phyloP scores from a whole-genome alignment of 2,888 invertebrate genomes.

The Candidula unifasciata region DNA sequence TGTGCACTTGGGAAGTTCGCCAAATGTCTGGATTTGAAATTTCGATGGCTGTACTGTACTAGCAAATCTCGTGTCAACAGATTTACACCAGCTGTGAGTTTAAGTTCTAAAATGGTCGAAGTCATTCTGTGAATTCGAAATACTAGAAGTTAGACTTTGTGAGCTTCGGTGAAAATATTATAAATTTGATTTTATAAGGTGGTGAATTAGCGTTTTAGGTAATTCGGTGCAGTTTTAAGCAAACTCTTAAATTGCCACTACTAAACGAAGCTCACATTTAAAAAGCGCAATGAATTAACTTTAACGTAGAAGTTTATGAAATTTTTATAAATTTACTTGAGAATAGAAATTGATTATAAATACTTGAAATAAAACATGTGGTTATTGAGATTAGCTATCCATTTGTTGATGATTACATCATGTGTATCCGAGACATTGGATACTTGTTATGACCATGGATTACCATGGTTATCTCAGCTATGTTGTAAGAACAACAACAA shows the following conservation, averaged over 20 bases:
- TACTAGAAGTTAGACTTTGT: not conserved
- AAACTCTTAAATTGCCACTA: too few relatives aligned
- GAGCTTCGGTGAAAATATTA: not conserved
- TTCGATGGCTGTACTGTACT: not conserved
- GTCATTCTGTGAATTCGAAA: not conserved
- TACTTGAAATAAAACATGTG: not conserved
- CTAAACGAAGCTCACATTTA: too few relatives aligned
- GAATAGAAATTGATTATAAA: too few relatives aligned
- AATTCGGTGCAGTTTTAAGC: too few relatives aligned
- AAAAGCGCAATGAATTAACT: too few relatives aligned
- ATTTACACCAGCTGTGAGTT: not conserved
- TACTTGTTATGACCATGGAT: not conserved
- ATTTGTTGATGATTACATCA: not conserved
- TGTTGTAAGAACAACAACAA: not conserved
- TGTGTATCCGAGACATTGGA: not conserved
- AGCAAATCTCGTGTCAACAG: not conserved
- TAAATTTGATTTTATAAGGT: not conserved
- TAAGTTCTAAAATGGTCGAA: not conserved
- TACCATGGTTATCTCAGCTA: not conserved
- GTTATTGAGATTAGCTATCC: not conserved
- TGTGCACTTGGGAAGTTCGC: not conserved
- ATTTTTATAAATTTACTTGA: too few relatives aligned
- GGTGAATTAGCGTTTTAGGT: too few relatives aligned
- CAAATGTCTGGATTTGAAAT: constrained; percentile 5
- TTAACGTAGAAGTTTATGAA: too few relatives aligned